Evolutionary conservation across 2,113 vertebrate genomes (phyloP).

Genomic region (Hemibagrus wyckioides): DNA sequence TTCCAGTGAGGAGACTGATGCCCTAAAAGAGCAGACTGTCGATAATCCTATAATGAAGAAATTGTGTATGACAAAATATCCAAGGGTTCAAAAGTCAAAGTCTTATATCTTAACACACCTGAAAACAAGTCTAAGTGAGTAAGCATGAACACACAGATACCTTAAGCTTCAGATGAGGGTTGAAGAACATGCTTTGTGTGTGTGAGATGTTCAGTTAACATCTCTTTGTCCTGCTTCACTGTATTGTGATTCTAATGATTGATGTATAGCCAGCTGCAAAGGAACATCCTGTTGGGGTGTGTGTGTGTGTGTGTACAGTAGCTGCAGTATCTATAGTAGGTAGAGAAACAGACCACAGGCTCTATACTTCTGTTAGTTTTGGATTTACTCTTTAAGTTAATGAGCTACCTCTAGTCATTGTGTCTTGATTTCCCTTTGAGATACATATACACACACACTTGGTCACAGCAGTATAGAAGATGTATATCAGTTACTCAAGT

Average conservation of each 20-base stretch:
- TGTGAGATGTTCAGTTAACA: background rate
- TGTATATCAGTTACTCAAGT: background rate
- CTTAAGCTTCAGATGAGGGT: background rate
- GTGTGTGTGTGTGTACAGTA: background rate
- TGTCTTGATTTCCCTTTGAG: background rate
- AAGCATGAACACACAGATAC: background rate
- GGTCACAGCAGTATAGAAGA: background rate
- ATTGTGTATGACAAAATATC: background rate
- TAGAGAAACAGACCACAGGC: background rate
- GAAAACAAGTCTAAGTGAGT: background rate
- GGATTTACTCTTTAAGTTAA: background rate
- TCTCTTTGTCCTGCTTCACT: background rate
- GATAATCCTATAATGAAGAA: background rate
- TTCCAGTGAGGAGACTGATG: background rate
- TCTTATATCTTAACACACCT: background rate
- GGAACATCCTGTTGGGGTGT: background rate
- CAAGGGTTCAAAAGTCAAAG: background rate
- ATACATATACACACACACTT: conserved; percentile 4
- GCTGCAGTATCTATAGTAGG: background rate
- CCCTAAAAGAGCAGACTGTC: background rate
- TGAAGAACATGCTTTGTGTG: background rate
- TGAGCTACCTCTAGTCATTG: background rate
- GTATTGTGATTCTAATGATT: conserved; percentile 32
- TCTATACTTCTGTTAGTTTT: background rate
- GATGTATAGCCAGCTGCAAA: conserved; percentile 8